A percentile compares a stretch with the other conserved stretches of the same genome.
phyloP scores from a whole-genome alignment of 2,888 invertebrate genomes.

The Athripsodes cinereus region DNA sequence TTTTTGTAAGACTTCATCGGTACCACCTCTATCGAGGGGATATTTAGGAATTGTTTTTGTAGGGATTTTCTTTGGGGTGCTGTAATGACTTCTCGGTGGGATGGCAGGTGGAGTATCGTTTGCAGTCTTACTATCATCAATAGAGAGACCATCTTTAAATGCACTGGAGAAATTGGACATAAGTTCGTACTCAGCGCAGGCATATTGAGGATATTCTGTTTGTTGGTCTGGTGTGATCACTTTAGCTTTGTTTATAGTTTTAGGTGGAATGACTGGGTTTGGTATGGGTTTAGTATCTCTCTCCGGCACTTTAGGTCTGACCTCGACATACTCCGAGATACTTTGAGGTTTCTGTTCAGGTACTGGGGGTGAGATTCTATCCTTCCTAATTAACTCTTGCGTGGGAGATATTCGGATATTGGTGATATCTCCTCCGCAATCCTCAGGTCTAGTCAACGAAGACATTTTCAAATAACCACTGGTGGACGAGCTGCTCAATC shows the following conservation, averaged over 20 bases:
- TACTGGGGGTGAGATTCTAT: slow-evolving; percentile 6
- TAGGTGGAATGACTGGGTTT: slow-evolving; percentile 1
- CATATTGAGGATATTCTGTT: slow-evolving; percentile 29
- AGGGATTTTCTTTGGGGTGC: slow-evolving; percentile 7
- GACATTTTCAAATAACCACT: slow-evolving; percentile 46
- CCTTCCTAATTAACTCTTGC: slow-evolving; percentile 1
- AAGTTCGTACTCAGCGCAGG: slow-evolving; percentile 43
- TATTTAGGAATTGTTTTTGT: not conserved
- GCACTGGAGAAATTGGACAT: slow-evolving; percentile 43
- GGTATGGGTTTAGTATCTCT: slow-evolving; percentile 31
- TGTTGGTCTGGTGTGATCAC: slow-evolving; percentile 31
- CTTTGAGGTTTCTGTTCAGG: slow-evolving; percentile 3
- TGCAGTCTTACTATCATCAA: not conserved
- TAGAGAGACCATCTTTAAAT: slow-evolving; percentile 29
- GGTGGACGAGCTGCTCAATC: slow-evolving; percentile 38
- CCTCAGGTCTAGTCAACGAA: not conserved
- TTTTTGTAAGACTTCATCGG: slow-evolving; percentile 26
- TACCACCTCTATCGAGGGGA: not conserved
- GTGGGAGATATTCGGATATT: slow-evolving; percentile 5
- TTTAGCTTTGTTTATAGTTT: slow-evolving; percentile 19
- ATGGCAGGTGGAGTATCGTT: slow-evolving; percentile 37
- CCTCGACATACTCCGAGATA: slow-evolving; percentile 35
- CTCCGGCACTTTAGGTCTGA: slow-evolving; percentile 34
- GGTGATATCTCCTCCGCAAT: not conserved
- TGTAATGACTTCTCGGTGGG: slow-evolving; percentile 34